Evolutionary conservation across 2,797 vertebrate genomes (phyloP).

Genomic region (Intellagama lesueurii): DNA sequence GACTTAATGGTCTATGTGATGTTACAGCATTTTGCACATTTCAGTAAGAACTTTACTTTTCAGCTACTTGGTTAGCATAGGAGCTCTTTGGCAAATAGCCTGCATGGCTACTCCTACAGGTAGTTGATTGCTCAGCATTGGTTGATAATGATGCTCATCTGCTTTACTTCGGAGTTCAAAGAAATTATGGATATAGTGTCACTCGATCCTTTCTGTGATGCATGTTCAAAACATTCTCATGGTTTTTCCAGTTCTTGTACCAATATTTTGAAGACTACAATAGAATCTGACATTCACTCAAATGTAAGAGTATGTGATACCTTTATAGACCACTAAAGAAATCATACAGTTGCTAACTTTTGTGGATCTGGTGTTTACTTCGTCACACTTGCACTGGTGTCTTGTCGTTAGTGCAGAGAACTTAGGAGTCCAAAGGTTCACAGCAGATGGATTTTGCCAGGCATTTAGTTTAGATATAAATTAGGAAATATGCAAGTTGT

Average conservation of each 20-base stretch:
- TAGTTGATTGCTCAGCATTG: background rate
- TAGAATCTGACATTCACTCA: background rate
- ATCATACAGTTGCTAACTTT: too few species aligned
- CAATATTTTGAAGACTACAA: background rate
- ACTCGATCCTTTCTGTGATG: background rate
- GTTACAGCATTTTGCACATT: background rate
- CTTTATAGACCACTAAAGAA: too few species aligned
- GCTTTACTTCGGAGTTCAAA: background rate
- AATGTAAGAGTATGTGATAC: too few species aligned
- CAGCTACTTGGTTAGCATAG: background rate
- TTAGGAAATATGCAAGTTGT: too few species aligned
- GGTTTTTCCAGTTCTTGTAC: background rate
- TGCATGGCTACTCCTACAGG: background rate
- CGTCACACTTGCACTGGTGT: too few species aligned
- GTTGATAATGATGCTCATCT: background rate
- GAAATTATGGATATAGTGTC: background rate
- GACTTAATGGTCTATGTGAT: background rate
- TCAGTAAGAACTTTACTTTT: background rate
- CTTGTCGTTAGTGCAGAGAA: too few species aligned
- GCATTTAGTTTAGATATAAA: too few species aligned
- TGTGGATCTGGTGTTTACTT: too few species aligned
- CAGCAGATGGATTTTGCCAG: too few species aligned
- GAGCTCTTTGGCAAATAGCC: background rate
- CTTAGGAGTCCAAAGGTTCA: too few species aligned
- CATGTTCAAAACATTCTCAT: background rate